A percentile compares a stretch with the other conserved stretches of the same genome.
Conservation (phyloP, 2,888 invertebrate species). For the Yponomeuta sedellus region DNA sequence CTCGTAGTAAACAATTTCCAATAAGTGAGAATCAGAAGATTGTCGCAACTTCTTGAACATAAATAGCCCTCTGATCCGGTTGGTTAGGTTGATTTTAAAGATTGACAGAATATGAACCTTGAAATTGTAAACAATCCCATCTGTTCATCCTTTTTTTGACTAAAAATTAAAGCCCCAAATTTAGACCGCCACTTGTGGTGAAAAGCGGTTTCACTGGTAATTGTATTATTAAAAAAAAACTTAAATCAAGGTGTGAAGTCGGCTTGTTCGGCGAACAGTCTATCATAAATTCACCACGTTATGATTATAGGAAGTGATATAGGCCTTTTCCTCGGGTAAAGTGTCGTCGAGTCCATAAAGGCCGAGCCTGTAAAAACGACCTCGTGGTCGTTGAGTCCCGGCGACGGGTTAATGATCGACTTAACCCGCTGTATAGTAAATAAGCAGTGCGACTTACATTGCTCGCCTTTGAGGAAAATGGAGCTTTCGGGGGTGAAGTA, state of each 20-base stretch:
- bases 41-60: too few relatives aligned
- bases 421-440: conserved; percentile 34
- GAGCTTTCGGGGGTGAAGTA: conserved; percentile 7
- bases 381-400: conserved; percentile 15
- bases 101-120: too few relatives aligned
- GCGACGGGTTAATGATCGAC: conserved; percentile 33
- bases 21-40: too few relatives aligned
- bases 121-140: too few relatives aligned
- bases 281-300: background rate
- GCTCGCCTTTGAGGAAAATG: background rate
- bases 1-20: too few relatives aligned
- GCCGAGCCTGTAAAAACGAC: conserved; percentile 9
- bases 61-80: too few relatives aligned
- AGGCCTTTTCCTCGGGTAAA: background rate
- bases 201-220: too few relatives aligned
- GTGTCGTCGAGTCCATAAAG: conserved; percentile 3
- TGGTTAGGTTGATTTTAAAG: too few relatives aligned
- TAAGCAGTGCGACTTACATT: conserved; percentile 23
- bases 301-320: background rate
- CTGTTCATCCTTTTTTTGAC: too few relatives aligned
- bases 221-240: too few relatives aligned
- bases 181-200: too few relatives aligned
- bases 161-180: too few relatives aligned
- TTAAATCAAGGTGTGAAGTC: background rate
- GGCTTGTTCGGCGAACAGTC: background rate